phyloP scores from a whole-genome alignment of 2,888 invertebrate genomes.

The Onchidella celtica region DNA sequence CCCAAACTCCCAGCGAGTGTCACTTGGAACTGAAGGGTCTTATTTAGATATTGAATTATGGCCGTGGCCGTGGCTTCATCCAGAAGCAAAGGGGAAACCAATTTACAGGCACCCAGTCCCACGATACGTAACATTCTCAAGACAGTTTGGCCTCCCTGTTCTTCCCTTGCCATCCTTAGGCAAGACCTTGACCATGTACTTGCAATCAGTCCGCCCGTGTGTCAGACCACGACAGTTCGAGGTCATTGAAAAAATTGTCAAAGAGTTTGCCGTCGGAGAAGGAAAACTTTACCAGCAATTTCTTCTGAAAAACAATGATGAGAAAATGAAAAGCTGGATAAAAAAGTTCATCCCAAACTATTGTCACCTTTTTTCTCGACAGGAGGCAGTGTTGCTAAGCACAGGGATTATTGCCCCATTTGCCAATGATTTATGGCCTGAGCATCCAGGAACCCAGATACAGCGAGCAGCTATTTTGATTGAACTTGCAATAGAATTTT shows the following conservation, averaged over 20 bases:
- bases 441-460: not conserved
- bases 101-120: not conserved
- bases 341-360: slow-evolving; percentile 21
- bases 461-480: slow-evolving; percentile 13
- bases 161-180: not conserved
- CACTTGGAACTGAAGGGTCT: too few species aligned
- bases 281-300: not conserved
- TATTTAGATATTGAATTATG: too few species aligned
- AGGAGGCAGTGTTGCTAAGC: slow-evolving; percentile 6
- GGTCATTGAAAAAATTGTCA: not conserved
- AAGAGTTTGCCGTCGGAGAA: not conserved
- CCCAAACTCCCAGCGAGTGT: too few species aligned
- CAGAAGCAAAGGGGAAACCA: not conserved
- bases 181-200: not conserved
- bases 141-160: not conserved
- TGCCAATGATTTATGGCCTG: slow-evolving; percentile 38
- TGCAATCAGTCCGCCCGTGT: slow-evolving; percentile 24
- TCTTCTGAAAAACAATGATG: not conserved
- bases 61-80: slow-evolving; percentile 37
- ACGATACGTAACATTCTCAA: not conserved
- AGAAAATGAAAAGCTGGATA: not conserved
- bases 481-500: slow-evolving; percentile 21
- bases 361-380: not conserved
- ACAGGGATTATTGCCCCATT: slow-evolving; percentile 27
- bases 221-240: not conserved